Evolutionary conservation across 2,113 vertebrate genomes (phyloP).

Genomic region (Callaeas wilsoni): DNA sequence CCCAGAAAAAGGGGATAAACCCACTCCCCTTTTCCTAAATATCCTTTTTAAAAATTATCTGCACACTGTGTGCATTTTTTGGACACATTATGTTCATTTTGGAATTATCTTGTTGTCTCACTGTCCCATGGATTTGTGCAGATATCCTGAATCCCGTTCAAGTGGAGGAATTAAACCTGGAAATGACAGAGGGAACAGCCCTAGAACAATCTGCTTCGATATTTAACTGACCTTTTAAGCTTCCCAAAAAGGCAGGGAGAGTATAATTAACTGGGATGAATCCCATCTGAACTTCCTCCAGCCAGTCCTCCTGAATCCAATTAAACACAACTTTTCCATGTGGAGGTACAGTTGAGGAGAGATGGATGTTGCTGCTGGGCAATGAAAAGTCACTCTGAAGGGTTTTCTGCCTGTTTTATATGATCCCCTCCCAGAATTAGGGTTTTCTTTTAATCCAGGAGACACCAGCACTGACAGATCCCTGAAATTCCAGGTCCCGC

Average conservation of each 20-base stretch:
- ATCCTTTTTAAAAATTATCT: neutral
- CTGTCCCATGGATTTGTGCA: neutral
- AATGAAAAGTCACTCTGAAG: neutral
- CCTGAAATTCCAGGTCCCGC: neutral
- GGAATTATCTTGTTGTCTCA: neutral
- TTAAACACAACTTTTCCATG: constrained; percentile 39
- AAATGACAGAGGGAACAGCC: neutral
- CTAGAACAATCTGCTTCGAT: constrained; percentile 26
- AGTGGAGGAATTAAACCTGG: neutral
- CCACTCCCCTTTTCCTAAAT: neutral
- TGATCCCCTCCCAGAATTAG: neutral
- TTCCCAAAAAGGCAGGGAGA: constrained; percentile 24
- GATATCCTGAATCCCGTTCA: neutral
- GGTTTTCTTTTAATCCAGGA: neutral
- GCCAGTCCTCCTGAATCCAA: constrained; percentile 41
- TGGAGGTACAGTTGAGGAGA: neutral
- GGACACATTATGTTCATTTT: fast-evolving
- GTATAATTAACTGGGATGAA: neutral
- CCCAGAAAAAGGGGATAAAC: neutral
- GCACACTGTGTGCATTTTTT: fast-evolving
- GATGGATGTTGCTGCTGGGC: neutral
- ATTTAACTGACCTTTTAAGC: constrained; percentile 55
- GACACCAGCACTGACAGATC: neutral
- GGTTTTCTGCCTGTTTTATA: neutral
- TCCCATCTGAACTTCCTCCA: constrained; percentile 55